These are phyloP conservation scores for Leptinotarsa peninsularis DNA, from an alignment of 2,888 invertebrate species.

Conservation along the genomic window DNA sequence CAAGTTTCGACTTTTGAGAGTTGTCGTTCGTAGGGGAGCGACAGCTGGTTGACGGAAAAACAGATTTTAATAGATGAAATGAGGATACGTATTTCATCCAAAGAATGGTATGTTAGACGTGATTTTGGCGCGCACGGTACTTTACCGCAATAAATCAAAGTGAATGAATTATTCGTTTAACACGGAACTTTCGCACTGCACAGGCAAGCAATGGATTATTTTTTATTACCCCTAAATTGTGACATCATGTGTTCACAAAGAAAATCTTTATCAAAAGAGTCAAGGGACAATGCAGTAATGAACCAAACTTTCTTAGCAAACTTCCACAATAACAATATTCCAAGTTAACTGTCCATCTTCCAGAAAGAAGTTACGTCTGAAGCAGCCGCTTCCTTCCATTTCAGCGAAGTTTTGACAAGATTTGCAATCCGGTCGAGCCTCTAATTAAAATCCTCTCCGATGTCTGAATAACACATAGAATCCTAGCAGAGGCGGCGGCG, in stretches of 20 bases:
- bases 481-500: not conserved
- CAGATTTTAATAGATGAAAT: too few relatives aligned
- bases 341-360: conserved; percentile 22
- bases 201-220: not conserved
- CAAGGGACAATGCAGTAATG: conserved; percentile 10
- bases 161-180: not conserved
- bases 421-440: conserved; percentile 11
- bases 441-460: conserved; percentile 18
- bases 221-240: not conserved
- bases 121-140: not conserved
- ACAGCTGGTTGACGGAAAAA: too few relatives aligned
- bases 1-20: too few relatives aligned
- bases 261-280: conserved; percentile 2
- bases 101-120: too few relatives aligned
- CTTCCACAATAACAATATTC: conserved; percentile 17
- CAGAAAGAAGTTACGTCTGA: conserved; percentile 10
- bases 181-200: not conserved
- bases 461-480: conserved; percentile 13
- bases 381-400: conserved; percentile 16
- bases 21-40: too few relatives aligned
- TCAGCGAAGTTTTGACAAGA: conserved; percentile 15
- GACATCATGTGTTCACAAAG: conserved; percentile 9
- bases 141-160: not conserved
- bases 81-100: too few relatives aligned
- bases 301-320: conserved; percentile 23